A percentile compares a stretch with the other conserved stretches of the same genome.
Conservation (phyloP, 2,888 invertebrate genomes). For the Ennomos quercinarius region DNA sequence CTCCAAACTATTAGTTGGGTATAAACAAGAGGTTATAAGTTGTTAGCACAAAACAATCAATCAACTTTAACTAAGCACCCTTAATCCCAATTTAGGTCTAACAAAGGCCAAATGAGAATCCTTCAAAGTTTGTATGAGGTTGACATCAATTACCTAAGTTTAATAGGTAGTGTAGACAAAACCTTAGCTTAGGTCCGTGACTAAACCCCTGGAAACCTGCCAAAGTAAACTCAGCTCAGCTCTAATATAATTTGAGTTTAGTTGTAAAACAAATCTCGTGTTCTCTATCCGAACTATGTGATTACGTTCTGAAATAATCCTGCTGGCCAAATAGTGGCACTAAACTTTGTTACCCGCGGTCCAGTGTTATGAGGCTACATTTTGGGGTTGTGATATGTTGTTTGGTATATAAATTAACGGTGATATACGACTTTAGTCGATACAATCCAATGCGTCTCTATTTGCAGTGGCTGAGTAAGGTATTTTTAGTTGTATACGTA, state of each 20-base stretch:
- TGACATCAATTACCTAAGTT: conserved; percentile 45
- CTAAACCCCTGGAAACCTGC: conserved; percentile 66
- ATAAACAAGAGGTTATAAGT: conserved; percentile 12
- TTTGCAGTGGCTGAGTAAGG: too few relatives aligned
- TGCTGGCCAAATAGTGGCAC: conserved; percentile 29
- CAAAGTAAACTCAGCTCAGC: conserved; percentile 71
- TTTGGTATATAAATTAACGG: background rate
- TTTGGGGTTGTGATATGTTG: conserved; percentile 13
- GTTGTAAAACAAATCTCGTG: conserved; percentile 69
- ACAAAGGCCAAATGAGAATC: conserved; percentile 24
- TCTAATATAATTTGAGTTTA: conserved; percentile 76
- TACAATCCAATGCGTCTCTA: too few relatives aligned
- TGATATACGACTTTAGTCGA: background rate
- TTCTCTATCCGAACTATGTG: conserved; percentile 47
- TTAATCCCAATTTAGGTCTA: conserved; percentile 24
- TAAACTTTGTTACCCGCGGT: conserved; percentile 21
- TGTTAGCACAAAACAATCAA: conserved; percentile 28
- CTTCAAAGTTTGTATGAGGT: conserved; percentile 34
- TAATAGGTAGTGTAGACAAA: conserved; percentile 43
- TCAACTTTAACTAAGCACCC: conserved; percentile 28
- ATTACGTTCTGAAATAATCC: conserved; percentile 50
- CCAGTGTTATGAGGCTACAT: conserved; percentile 28
- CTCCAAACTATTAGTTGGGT: background rate
- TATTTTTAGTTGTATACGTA: too few relatives aligned
- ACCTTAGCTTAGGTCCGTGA: conserved; percentile 51